Base-by-base conservation (phyloP, 1,140 invertebrate genomes). In the Centruroides vittatus region DNA sequence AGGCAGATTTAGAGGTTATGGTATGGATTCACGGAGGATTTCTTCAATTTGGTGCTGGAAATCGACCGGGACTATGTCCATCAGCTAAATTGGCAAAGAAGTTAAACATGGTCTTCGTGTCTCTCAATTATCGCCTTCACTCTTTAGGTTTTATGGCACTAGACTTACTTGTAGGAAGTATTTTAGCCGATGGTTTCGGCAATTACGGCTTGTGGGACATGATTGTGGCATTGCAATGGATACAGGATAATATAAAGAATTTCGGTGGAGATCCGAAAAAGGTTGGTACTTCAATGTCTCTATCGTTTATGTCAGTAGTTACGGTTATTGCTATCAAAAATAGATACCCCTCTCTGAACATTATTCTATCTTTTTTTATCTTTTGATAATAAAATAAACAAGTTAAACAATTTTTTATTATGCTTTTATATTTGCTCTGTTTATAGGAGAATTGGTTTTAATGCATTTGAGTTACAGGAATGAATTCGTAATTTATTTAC, bases 81-180 rank as follows among this genome's bases (percentile, higher is more conserved):
- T 93, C 90, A 73, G 90, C 93, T 61, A 82, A 90, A 66, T 86
- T 97, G 1, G 85, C 98, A 1, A 88, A 61, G 12, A 62, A 62
- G 35, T 47, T 65, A 58, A 61, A 65, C 35, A 61, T 65, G 50
- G 66, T 69, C n/a, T 67, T 98, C 1, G 93, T 99, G 0, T 90
- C 94, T 0, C 81, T 99, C 58, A 98, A 99, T 74, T 99, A 98
- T 75, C 82, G 96, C 34, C 79, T 99, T 1, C 94, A 95, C 58
- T 90, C 92, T 62, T 77, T 98, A 53, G 91, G 88, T 86, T 69
- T 69, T 50, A 57, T 69, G 55, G 61, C 66, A 52, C 53, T 67
- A 10, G 68, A 61, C 34, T 52, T 63, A 35, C 57, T 64, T 1
- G 51, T 61, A 7, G 66, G 61, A 50, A 58, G 59, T 46, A 59